Evolutionary conservation across 1,140 invertebrate genomes (phyloP), one percentile per base, ranked within the genome.

Genomic region (Drosophila carrolli): DNA sequence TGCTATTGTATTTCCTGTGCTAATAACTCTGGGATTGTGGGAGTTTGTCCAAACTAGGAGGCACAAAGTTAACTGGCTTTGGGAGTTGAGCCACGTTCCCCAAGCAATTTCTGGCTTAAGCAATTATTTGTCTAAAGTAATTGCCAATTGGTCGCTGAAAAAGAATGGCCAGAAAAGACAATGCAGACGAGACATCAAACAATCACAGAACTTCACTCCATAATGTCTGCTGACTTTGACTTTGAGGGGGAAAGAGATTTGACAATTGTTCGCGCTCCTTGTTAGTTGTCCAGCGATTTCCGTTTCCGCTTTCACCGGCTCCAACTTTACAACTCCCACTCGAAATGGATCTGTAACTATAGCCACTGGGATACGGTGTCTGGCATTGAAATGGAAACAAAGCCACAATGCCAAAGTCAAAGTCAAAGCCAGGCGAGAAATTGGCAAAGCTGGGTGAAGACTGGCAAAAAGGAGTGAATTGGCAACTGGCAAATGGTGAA

Each of bases 71-170:
- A 89, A 86, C 79, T 77, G 80, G 75, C 84, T 80, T 23, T 55
- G 83, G 83, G 76, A 73, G 53, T 68, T 60, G 61, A 43, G 19
- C 54, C 66, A 71, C 68, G 53, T 72, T 88, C 83, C 83, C 83
- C 71, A 84, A 88, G 77, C 83, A 88, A 89, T 88, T 78, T 67
- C 60, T 48, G 60, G 61, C 59, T 70, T 58, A 57, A 73, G 80
- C 83, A 88, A 88, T 89, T 88, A 88, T 88, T 88, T 88, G 84
- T 83, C 84, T 84, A 79, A 89, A 88, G 89, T 88, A 88, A 88
- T 88, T 85, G 82, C 78, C 82, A 60, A 81, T 77, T 74, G 78
- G 81, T 75, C 68, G 62, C 70, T 67, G 67, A 67, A 65, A 67
- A 51, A 41, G 57, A 57, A 59, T 37, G 32, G 32, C 29, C 48